Percentiles rank a stretch among this genome's conserved stretches.
Evolutionary conservation across 2,113 vertebrate species (phyloP).

Genomic region (Sinocyclocheilus anophthalmus): DNA sequence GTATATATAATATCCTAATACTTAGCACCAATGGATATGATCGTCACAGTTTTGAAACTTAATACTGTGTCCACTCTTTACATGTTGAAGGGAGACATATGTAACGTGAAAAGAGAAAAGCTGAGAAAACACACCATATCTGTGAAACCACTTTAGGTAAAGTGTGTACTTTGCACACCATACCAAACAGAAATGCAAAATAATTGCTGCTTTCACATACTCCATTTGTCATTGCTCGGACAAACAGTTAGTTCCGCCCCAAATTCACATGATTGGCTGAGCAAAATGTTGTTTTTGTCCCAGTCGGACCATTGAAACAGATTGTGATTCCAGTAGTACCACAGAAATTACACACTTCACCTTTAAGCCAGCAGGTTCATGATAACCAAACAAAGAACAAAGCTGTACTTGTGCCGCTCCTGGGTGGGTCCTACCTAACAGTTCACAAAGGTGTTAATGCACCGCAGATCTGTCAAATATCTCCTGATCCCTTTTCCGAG

Average conservation of each 20-base stretch:
- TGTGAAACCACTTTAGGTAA: not conserved
- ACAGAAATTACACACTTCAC: not conserved
- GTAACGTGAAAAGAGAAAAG: not conserved
- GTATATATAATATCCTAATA: too few relatives aligned
- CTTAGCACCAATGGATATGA: not conserved
- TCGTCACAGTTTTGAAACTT: not conserved
- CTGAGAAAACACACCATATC: not conserved
- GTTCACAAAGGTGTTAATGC: slow-evolving; percentile 50
- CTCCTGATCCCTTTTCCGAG: slow-evolving; percentile 59
- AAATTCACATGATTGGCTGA: not conserved
- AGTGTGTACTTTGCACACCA: not conserved
- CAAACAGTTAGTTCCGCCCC: not conserved
- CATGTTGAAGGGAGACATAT: not conserved
- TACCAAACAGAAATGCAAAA: not conserved
- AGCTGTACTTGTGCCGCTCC: slow-evolving; percentile 42
- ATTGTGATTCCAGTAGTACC: not conserved
- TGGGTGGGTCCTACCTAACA: slow-evolving; percentile 39
- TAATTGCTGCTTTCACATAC: not conserved
- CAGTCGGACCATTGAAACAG: not conserved
- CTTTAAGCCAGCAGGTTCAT: slow-evolving; percentile 7
- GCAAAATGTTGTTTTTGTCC: not conserved
- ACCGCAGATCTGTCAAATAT: slow-evolving; percentile 48
- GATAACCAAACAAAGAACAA: slow-evolving; percentile 54
- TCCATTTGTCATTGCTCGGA: not conserved
- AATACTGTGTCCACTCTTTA: not conserved